Conservation (phyloP, 2,888 invertebrate genomes). For the Acanthopleura granulata region DNA sequence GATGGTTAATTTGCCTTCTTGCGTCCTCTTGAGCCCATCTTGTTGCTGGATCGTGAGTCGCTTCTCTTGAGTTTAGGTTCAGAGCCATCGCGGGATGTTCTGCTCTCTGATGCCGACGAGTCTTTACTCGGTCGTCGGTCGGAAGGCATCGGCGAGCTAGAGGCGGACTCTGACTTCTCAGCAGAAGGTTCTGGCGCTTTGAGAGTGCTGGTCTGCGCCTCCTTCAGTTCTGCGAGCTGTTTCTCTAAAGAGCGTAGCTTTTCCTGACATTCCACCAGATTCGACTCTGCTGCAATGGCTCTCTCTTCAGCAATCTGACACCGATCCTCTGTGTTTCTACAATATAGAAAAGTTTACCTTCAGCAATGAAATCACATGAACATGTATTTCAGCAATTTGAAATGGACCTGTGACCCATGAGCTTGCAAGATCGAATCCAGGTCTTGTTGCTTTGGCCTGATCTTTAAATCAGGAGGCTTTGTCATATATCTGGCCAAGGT, state of each 20-base stretch:
- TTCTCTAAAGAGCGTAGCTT: slow-evolving; percentile 50
- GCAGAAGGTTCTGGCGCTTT: background rate
- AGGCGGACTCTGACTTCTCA: background rate
- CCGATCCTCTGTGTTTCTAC: slow-evolving; percentile 59
- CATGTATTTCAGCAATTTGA: no score
- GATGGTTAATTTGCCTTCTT: background rate
- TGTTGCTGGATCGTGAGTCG: background rate
- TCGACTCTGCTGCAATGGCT: slow-evolving; percentile 49
- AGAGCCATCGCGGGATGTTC: background rate
- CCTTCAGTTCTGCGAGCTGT: slow-evolving; percentile 31
- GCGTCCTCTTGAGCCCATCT: background rate
- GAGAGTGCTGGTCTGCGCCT: background rate
- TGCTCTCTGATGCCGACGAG: background rate
- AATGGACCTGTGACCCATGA: no score
- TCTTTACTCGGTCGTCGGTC: background rate
- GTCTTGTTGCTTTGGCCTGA: no score
- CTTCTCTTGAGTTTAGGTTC: background rate
- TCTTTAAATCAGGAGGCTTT: no score
- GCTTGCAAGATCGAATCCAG: no score
- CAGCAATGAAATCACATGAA: no score
- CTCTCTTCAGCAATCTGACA: slow-evolving; percentile 59
- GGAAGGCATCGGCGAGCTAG: background rate
- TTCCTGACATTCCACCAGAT: slow-evolving; percentile 50
- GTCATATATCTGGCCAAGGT: no score
- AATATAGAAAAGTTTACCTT: slow-evolving; percentile 4